Evolutionary conservation across 2,113 vertebrate genomes (phyloP), one percentile per base, ranked within the genome.

Genomic region (Ranitomeya imitator): DNA sequence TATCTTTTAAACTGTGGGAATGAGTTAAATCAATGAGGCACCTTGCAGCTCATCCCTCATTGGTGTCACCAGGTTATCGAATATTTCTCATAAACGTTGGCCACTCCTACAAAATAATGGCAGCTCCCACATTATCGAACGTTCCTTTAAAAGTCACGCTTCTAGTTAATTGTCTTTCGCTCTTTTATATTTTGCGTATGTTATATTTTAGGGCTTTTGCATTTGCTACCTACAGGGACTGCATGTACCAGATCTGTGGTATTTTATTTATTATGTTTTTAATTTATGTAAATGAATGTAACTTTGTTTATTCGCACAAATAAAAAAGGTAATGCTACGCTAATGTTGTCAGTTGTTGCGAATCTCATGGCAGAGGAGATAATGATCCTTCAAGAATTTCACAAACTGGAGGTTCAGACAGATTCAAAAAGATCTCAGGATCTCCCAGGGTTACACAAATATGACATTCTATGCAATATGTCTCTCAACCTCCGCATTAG

Each of bases 221-320:
- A 63, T 63, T 63, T 63, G 63, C 63, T 8, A 23, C 63, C 63
- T 67, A 37, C 12, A 18, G 79, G 57, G 16, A 7, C 57, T 81
- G 60, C 80, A 82, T 65, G 60, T 63, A 52, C 23, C 12, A 13
- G 11, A 45, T 52, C 81, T 83, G 81, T 83, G 81, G 37, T 52
- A 83, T 52, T 45, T 82, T 83, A 83, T 83, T 83, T 83, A 83
- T 83, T 59, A 31, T 37, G 78, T 59, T 83, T 45, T 6, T 83
- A 83, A 83, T 83, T 83, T 83, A 83, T 67, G 61, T 83, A 52
- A 54, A 83, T 83, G 61, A 83, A 23, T 54, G 45, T 23, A 67
- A 23, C 61, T 57, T 37, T 81, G 57, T 61, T 60, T 81, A 81
- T 61, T 65, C 61, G 12, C 14, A 83, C 11, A 67, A 83, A 54